Evolutionary conservation across 2,113 vertebrate species (phyloP), one percentile per base, ranked within the genome.

Genomic region (Galeopterus variegatus): DNA sequence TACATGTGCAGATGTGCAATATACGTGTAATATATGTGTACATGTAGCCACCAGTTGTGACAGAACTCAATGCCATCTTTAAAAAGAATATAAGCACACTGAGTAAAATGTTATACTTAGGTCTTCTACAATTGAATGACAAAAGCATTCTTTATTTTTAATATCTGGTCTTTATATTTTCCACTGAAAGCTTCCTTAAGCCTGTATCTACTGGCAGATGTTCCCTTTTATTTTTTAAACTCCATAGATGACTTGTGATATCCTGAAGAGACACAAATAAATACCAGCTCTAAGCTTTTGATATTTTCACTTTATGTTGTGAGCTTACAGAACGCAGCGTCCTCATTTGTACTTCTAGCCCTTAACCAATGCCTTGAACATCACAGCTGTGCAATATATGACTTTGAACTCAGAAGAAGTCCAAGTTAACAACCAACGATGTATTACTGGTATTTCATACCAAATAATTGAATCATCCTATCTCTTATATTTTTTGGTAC

Each of bases 401-500:
- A 67, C 15, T 92, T 52, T 69, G 41, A 91, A 75, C 36, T 82
- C 48, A 76, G 54, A 12, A 33, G 41, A 93, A 77, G 10, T 41
- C 33, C 67, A 31, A 94, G 3, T 17, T 24, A 86, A 28, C 33
- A 91, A 33, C 14, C 62, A 60, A 8, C 0, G 13, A 65, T 33
- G 11, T 12, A 65, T 75, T 77, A 36, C 28, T 26, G 26, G 13
- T 77, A 86, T 62, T 80, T 93, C 64, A 72, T 50, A 28, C 19
- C 56, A 79, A 91, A 76, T 72, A 90, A 90, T 6, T 73, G 52
- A 89, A 96, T 93, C 17, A 72, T 12, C 56, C 33, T 14, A 81
- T 87, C 93, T 95, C 58, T 85, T 84, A n/a, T 26, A 41, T 48
- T 45, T 88, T 79, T 85, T 93, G 72, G 36, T 83, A 92, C n/a